phyloP scores from a whole-genome alignment of 2,797 vertebrate species.

The Microcaecilia unicolor region DNA sequence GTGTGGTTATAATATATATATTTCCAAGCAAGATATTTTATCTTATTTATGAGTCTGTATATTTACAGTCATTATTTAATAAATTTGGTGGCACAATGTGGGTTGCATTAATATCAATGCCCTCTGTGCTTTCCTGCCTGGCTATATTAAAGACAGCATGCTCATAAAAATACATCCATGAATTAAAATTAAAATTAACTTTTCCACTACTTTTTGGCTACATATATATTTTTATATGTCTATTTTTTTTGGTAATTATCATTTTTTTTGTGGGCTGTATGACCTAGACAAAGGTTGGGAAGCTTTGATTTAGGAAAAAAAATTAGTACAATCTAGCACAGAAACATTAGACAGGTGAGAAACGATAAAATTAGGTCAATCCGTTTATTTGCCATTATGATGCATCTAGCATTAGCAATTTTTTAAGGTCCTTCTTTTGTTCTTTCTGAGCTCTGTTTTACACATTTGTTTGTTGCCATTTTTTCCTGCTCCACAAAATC shows the following conservation, averaged over 20 bases:
- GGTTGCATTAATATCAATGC: not conserved
- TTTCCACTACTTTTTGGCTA: too few species aligned
- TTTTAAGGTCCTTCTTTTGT: conserved; percentile 28
- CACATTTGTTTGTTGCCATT: conserved; percentile 40
- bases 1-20: too few species aligned
- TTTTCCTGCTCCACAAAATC: conserved; percentile 32
- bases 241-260: too few species aligned
- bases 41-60: not conserved
- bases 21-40: too few species aligned
- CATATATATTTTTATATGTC: too few species aligned
- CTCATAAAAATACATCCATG: too few species aligned
- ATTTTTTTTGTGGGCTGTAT: too few species aligned
- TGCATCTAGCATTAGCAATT: conserved; percentile 29
- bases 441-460: conserved; percentile 30
- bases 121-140: too few species aligned
- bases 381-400: conserved; percentile 24
- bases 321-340: conserved; percentile 16
- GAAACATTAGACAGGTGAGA: conserved; percentile 22
- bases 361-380: conserved; percentile 36
- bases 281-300: too few species aligned
- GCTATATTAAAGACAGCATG: too few species aligned
- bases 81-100: not conserved
- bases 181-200: too few species aligned
- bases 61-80: conserved; percentile 2
- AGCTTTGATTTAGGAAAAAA: too few species aligned